Conservation (phyloP, 2,888 invertebrate species). For the Ophioninae sp. region DNA sequence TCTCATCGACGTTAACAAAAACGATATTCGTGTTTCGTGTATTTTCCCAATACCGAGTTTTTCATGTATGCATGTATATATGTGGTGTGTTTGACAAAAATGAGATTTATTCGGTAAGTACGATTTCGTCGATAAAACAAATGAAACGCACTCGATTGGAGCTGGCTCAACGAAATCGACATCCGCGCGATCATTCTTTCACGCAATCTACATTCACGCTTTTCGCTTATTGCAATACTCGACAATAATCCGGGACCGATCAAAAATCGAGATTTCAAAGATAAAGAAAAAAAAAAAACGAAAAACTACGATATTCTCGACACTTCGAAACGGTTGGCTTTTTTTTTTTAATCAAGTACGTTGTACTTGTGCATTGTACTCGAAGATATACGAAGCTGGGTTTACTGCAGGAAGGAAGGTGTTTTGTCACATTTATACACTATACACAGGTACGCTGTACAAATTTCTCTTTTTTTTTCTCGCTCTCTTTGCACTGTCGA, state of each 20-base stretch:
- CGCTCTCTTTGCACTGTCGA: neutral
- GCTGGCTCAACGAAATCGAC: neutral
- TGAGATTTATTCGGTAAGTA: conserved; percentile 6
- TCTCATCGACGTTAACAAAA: conserved; percentile 56
- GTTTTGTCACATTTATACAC: conserved; percentile 53
- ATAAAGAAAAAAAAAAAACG: conserved; percentile 19
- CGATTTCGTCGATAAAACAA: conserved; percentile 18
- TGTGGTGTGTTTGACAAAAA: conserved; percentile 15
- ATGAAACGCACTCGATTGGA: neutral
- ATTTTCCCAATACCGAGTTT: neutral
- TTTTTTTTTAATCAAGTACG: neutral
- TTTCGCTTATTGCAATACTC: neutral
- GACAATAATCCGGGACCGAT: conserved; percentile 11
- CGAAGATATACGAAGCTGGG: conserved; percentile 11
- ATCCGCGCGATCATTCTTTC: too few species aligned
- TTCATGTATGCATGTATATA: conserved; percentile 9
- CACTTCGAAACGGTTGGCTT: neutral
- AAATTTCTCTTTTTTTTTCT: conserved; percentile 39
- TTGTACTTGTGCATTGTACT: conserved; percentile 43
- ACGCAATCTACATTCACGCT: neutral
- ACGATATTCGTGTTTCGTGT: conserved; percentile 32
- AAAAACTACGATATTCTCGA: conserved; percentile 5
- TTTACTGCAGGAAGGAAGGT: conserved; percentile 12
- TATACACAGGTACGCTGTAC: conserved; percentile 63
- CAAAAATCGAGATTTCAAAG: neutral